Percentiles rank a stretch among this genome's conserved stretches.
Conservation (phyloP, 2,888 invertebrate species). For the Apodemia zela region DNA sequence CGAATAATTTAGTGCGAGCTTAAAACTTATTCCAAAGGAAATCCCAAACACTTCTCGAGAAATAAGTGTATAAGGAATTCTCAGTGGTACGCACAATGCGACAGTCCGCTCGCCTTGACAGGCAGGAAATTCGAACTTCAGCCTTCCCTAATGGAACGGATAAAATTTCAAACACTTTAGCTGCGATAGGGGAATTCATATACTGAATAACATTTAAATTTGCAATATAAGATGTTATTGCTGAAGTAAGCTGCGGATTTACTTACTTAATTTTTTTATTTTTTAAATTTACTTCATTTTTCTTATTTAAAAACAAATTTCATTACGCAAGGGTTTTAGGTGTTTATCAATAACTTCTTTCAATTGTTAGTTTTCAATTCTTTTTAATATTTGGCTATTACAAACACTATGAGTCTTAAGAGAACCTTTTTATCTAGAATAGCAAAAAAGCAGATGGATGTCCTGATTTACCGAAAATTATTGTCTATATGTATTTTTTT, state of each 20-base stretch:
- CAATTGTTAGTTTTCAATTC: no score
- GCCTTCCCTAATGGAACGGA: slow-evolving; percentile 59
- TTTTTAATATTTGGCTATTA: no score
- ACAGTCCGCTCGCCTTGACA: slow-evolving; percentile 43
- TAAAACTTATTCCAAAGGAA: slow-evolving; percentile 73
- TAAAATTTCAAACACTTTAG: slow-evolving; percentile 45
- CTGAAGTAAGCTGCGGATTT: not conserved
- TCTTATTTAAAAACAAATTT: no score
- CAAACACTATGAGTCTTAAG: no score
- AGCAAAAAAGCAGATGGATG: no score
- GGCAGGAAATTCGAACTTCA: slow-evolving; percentile 56
- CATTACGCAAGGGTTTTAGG: no score
- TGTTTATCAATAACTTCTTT: no score
- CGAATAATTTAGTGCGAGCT: slow-evolving; percentile 78
- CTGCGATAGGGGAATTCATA: slow-evolving; percentile 20
- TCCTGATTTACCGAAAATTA: no score
- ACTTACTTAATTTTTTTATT: not conserved
- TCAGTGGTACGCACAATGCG: slow-evolving; percentile 52
- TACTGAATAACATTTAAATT: slow-evolving; percentile 17
- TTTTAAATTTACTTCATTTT: no score
- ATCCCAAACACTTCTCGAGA: slow-evolving; percentile 77
- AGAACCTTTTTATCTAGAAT: no score
- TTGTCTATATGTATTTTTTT: no score
- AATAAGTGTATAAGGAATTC: slow-evolving; percentile 74
- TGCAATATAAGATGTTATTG: not conserved